Percentiles rank a stretch among this genome's conserved stretches.
These are phyloP conservation scores for Drosophila atroscutellata DNA, from an alignment of 2,888 invertebrate genomes.

Conservation along the genomic window DNA sequence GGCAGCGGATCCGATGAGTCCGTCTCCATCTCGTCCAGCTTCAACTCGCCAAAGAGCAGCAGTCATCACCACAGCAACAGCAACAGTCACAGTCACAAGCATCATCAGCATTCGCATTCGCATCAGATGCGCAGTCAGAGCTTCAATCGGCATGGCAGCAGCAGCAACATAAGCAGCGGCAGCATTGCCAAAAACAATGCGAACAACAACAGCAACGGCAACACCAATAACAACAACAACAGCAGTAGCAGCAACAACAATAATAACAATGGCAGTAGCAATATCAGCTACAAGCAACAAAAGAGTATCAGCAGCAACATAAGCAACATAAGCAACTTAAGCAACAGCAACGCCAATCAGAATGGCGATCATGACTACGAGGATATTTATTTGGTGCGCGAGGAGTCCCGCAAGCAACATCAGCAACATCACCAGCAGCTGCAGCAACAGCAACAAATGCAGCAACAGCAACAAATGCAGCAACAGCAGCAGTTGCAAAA, in stretches of 20 bases:
- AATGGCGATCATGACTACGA: conserved; percentile 91
- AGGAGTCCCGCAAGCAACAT: conserved; percentile 85
- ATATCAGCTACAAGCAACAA: conserved; percentile 42
- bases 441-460: conserved; percentile 37
- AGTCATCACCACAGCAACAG: conserved; percentile 72
- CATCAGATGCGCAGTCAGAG: conserved; percentile 67
- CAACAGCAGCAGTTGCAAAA: conserved; percentile 64
- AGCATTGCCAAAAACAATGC: conserved; percentile 36
- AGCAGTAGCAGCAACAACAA: conserved; percentile 32
- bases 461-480: conserved; percentile 54
- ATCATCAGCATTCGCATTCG: conserved; percentile 40
- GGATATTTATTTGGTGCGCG: conserved; percentile 91
- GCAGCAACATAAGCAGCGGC: conserved; percentile 41
- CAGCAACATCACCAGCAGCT: conserved; percentile 56
- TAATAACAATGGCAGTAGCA: conserved; percentile 53
- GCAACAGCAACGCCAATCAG: conserved; percentile 58
- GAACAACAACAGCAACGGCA: conserved; percentile 44
- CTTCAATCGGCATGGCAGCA: conserved; percentile 59
- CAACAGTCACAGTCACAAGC: conserved; percentile 41
- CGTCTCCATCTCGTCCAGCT: conserved; percentile 86
- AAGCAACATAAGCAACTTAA: conserved; percentile 42
- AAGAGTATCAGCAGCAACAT: conserved; percentile 5
- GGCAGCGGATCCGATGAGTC: conserved; percentile 88
- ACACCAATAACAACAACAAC: conserved; percentile 52
- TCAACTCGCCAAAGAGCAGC: conserved; percentile 82